A percentile compares a stretch with the other conserved stretches of the same genome.
Conservation (phyloP, 2,888 invertebrate species). For the Neria commutata region DNA sequence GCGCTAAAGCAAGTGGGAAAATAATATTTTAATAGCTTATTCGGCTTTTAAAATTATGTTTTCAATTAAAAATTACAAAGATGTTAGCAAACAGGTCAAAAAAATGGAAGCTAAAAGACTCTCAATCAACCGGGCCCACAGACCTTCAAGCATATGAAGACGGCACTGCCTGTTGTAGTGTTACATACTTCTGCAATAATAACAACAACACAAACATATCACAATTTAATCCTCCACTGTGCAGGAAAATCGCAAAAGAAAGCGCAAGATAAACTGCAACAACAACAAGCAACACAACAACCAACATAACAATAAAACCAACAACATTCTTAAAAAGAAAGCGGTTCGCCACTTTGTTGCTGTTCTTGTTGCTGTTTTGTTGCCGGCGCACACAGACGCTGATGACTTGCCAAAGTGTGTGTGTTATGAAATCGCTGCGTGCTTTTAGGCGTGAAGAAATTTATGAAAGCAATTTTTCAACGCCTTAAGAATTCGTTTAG, state of each 20-base stretch:
- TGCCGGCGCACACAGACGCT: background rate
- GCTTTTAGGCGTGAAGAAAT: background rate
- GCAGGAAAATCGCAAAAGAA: constrained; percentile 47
- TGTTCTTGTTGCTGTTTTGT: background rate
- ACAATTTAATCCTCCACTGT: constrained; percentile 48
- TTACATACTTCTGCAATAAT: too few species aligned
- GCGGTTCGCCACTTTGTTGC: too few species aligned
- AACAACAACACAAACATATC: constrained; percentile 49
- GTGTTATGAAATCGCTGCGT: background rate
- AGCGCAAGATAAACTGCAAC: constrained; percentile 27
- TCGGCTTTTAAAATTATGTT: too few species aligned
- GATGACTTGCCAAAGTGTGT: background rate
- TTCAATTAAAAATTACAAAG: too few species aligned
- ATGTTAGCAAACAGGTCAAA: too few species aligned
- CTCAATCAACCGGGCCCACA: too few species aligned
- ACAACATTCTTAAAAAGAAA: background rate
- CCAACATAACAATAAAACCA: background rate
- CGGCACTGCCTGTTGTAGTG: too few species aligned
- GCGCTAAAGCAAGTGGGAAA: too few species aligned
- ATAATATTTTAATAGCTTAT: too few species aligned
- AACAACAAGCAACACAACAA: background rate
- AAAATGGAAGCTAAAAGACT: too few species aligned
- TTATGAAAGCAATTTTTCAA: constrained; percentile 35
- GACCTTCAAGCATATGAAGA: too few species aligned
- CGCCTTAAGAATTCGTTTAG: background rate